Percentiles rank a stretch among this genome's conserved stretches.
phyloP scores from a whole-genome alignment of 2,113 vertebrate genomes.

The Pomatostomus ruficeps region DNA sequence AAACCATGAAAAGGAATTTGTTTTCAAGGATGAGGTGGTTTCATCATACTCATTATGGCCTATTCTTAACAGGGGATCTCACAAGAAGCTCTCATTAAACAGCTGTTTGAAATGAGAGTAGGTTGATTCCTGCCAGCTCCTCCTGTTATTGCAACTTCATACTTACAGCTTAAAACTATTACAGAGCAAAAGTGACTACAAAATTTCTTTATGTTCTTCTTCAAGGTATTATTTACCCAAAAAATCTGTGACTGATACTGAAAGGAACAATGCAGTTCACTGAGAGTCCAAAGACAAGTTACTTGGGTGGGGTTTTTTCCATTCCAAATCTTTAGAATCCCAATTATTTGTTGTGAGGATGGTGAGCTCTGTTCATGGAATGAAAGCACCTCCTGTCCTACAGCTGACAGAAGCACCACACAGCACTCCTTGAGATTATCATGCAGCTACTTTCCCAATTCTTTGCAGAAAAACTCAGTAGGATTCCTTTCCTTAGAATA shows the following conservation, averaged over 20 bases:
- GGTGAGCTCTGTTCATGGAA: neutral
- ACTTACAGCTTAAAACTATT: neutral
- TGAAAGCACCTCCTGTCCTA: neutral
- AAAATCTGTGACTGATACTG: neutral
- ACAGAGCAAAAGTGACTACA: neutral
- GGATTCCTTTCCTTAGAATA: neutral
- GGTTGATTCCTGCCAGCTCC: neutral
- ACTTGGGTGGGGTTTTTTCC: neutral
- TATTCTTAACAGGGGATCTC: conserved; percentile 50
- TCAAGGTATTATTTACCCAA: neutral
- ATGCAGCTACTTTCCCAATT: neutral
- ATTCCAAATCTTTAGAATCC: neutral
- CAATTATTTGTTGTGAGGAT: neutral
- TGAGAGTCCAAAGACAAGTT: neutral
- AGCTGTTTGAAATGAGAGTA: conserved; percentile 1
- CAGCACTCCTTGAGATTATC: neutral
- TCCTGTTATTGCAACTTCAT: neutral
- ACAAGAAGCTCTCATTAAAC: conserved; percentile 52
- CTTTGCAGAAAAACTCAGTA: neutral
- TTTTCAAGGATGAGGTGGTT: conserved; percentile 53
- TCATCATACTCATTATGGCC: conserved; percentile 41
- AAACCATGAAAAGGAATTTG: conserved; percentile 29
- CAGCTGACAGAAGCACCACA: neutral
- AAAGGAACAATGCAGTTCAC: neutral
- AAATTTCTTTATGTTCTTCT: neutral